Conservation (phyloP, 35 echinoderm and acorn worm species). For the Anneissia japonica region DNA sequence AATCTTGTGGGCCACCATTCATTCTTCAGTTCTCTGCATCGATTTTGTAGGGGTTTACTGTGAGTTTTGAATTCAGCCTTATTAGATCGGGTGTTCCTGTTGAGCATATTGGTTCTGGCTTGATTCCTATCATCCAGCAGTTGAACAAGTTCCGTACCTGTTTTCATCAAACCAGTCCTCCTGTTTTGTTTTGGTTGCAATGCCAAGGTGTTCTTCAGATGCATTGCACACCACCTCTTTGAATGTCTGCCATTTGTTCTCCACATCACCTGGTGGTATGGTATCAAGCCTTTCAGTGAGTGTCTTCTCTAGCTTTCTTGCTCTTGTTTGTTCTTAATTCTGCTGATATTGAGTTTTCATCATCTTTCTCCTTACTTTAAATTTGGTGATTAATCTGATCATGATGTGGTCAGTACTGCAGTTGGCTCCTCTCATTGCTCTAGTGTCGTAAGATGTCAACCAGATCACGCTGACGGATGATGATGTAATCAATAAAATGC, state of each 20-base stretch:
- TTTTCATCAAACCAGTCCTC: constrained; percentile 27
- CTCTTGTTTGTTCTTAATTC: too few species aligned
- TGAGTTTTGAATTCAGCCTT: background rate
- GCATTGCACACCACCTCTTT: constrained; percentile 16
- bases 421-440: constrained; percentile 37
- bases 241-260: too few species aligned
- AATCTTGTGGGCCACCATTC: background rate
- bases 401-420: constrained; percentile 43
- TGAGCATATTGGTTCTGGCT: background rate
- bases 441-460: constrained; percentile 20
- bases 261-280: constrained; percentile 3
- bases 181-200: constrained; percentile 11
- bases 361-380: too few species aligned
- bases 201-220: constrained; percentile 16
- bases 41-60: too few species aligned
- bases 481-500: constrained; percentile 54
- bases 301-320: too few species aligned
- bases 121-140: background rate
- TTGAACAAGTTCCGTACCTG: too few species aligned
- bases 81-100: background rate
- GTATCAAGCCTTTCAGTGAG: constrained; percentile 1
- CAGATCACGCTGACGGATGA: constrained; percentile 25
- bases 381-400: constrained; percentile 17
- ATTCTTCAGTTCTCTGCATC: too few species aligned
- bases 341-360: too few species aligned